Evolutionary conservation across 2,113 vertebrate genomes (phyloP).

Genomic region (Chloropsis cyanopogon): DNA sequence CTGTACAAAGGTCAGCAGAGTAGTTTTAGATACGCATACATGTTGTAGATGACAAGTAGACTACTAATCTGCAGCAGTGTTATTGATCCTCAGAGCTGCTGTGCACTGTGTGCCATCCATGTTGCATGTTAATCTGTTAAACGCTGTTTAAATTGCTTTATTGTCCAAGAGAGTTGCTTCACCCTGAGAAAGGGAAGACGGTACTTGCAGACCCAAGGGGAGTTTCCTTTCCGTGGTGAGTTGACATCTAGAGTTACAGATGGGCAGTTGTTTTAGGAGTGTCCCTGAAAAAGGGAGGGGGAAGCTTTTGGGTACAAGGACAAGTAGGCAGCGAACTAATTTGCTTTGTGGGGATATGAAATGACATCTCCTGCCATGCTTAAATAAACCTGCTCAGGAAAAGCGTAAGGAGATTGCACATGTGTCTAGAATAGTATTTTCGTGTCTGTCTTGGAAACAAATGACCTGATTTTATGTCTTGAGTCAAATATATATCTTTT

Average conservation of each 20-base stretch:
- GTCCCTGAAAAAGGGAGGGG: neutral
- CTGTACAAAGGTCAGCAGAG: neutral
- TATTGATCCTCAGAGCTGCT: constrained; percentile 27
- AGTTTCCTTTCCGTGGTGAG: neutral
- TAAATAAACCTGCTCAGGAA: constrained; percentile 1
- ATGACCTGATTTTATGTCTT: constrained; percentile 42
- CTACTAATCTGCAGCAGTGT: neutral
- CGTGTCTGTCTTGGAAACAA: neutral
- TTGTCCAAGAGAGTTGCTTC: constrained; percentile 11
- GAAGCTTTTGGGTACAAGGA: constrained; percentile 53
- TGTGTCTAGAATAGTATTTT: constrained; percentile 1
- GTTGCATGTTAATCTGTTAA: constrained; percentile 15
- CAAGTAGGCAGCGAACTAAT: constrained; percentile 60
- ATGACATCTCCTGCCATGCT: constrained; percentile 55
- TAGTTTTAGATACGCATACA: neutral
- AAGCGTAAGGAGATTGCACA: neutral
- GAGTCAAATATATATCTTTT: neutral
- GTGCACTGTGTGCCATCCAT: neutral
- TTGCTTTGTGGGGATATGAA: constrained; percentile 39
- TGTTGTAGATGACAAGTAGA: neutral
- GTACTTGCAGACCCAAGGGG: neutral
- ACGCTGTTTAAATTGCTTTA: neutral
- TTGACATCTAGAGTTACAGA: neutral
- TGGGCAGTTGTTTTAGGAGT: neutral
- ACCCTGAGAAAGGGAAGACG: neutral